A percentile compares a stretch with the other conserved stretches of the same genome.
phyloP scores from a whole-genome alignment of 1,140 invertebrate species.

The Trissolcus basalis region DNA sequence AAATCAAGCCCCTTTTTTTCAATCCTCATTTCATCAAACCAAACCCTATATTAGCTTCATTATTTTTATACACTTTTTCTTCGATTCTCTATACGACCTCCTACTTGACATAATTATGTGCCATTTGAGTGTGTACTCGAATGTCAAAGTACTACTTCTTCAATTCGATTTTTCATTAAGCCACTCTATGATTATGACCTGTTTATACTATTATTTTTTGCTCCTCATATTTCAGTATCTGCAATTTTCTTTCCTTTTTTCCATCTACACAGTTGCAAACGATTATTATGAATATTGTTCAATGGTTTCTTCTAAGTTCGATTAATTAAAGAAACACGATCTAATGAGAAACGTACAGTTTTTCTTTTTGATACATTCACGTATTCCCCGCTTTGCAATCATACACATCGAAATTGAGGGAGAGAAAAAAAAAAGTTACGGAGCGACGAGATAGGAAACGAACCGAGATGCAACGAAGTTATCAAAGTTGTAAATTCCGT shows the following conservation, averaged over 20 bases:
- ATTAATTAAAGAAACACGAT: no score
- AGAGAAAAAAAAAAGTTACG: no score
- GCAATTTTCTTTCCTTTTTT: neutral
- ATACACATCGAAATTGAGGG: no score
- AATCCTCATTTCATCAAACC: neutral
- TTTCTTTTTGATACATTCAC: no score
- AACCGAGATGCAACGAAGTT: no score
- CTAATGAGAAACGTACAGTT: no score
- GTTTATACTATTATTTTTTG: slow-evolving; percentile 2
- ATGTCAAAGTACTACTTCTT: slow-evolving; percentile 10
- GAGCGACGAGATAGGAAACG: no score
- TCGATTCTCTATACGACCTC: neutral
- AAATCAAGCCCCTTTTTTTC: neutral
- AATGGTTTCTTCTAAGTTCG: no score
- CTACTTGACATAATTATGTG: slow-evolving; percentile 25
- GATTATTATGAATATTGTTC: no score
- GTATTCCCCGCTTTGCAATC: no score
- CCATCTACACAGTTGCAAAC: no score
- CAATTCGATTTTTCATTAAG: slow-evolving; percentile 32
- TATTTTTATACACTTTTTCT: neutral
- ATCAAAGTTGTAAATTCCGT: no score
- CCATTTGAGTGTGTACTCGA: slow-evolving; percentile 5
- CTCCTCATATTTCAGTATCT: neutral
- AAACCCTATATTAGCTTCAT: neutral
- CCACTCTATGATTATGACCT: slow-evolving; percentile 8